Evolutionary conservation across 2,888 invertebrate genomes (phyloP).

Genomic region (Tipula vernalis): DNA sequence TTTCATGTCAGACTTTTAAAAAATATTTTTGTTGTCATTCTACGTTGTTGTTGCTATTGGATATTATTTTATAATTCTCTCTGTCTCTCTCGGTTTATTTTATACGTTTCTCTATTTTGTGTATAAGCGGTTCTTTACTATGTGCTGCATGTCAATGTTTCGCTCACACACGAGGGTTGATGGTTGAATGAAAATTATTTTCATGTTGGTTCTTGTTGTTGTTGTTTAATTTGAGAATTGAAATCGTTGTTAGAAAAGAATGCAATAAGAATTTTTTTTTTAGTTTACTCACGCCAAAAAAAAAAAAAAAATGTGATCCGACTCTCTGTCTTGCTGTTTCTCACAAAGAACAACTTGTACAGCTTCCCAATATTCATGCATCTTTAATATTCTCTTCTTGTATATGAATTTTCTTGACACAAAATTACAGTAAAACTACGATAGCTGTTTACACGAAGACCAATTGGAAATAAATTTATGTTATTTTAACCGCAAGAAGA

Average conservation of each 20-base stretch:
- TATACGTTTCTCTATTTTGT: neutral
- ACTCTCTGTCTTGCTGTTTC: neutral
- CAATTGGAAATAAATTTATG: neutral
- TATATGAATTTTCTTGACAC: neutral
- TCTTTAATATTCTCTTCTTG: neutral
- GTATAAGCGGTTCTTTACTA: neutral
- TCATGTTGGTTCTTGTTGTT: neutral
- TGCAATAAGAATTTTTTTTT: neutral
- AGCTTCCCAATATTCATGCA: neutral
- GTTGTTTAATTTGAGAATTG: too few species aligned
- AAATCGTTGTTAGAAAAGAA: neutral
- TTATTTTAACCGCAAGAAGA: neutral
- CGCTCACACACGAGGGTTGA: neutral
- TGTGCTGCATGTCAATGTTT: neutral
- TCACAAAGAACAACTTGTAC: neutral
- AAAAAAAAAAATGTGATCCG: neutral
- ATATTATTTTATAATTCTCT: neutral
- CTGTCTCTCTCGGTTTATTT: neutral
- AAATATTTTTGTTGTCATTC: neutral
- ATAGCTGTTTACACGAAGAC: neutral
- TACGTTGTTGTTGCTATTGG: neutral
- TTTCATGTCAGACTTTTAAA: neutral
- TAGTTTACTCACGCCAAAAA: neutral
- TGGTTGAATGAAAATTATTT: neutral
- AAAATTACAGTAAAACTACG: neutral